phyloP scores from a whole-genome alignment of 1,140 invertebrate genomes.

The Meloidogyne chitwoodi region DNA sequence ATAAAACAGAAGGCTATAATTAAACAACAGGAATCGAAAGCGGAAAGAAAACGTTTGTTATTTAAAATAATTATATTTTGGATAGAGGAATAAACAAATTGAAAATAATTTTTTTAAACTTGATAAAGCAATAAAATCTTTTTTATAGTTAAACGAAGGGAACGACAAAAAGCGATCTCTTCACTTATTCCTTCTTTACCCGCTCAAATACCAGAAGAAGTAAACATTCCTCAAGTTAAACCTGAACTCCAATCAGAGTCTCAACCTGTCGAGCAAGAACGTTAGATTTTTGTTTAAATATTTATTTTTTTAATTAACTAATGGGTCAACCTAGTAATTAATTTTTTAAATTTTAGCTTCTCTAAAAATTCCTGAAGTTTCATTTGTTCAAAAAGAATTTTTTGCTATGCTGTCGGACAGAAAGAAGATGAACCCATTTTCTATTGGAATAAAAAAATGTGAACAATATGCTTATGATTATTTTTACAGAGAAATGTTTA shows the following conservation, averaged over 20 bases:
- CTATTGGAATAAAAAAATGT: neutral
- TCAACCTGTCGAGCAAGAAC: neutral
- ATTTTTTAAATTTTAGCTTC: neutral
- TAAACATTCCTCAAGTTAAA: neutral
- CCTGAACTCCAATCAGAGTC: neutral
- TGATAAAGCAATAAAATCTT: too few species aligned
- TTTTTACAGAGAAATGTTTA: conserved; percentile 27
- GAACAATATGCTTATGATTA: conserved; percentile 13
- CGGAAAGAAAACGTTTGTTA: neutral
- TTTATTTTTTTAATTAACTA: neutral
- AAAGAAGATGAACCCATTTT: conserved; percentile 22
- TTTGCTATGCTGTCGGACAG: neutral
- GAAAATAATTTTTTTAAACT: too few species aligned
- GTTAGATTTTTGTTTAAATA: neutral
- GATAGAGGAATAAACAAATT: too few species aligned
- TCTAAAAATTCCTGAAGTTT: neutral
- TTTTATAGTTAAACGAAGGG: neutral
- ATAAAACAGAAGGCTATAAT: neutral
- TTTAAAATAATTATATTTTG: neutral
- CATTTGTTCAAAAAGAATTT: neutral
- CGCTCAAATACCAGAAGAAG: neutral
- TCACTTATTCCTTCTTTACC: neutral
- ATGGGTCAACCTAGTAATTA: neutral
- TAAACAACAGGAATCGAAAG: neutral
- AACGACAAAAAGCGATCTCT: neutral